Evolutionary conservation across 2,888 invertebrate genomes (phyloP), one percentile per base, ranked within the genome.

Genomic region (Abscondita cerata): DNA sequence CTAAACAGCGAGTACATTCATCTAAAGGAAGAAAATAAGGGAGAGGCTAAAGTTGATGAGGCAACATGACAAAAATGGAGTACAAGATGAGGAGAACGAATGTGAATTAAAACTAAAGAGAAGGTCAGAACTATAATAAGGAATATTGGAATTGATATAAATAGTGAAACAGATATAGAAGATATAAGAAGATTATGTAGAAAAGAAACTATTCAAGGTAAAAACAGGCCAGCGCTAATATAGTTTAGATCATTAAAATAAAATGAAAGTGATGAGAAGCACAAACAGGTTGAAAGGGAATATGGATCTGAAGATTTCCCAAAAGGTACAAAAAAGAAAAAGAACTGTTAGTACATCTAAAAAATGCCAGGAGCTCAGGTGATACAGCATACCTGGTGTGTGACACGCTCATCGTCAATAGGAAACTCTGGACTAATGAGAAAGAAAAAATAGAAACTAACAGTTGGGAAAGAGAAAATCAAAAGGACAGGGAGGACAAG

Each of bases 151-250:
- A 50, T 50, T 50, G 31, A 50, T 31, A 31, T 50, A 4, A n/a
- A 50, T 16, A 50, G 25, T 13, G 50, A 50, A 31, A 13, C 25
- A 16, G 50, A 50, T n/a, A 16, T 33, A 9, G 34, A 50, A 50
- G 50, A 50, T n/a, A 19, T 31, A 50, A 50, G 50, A 50, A 50
- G 50, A 50, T 50, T 50, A 50, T 5, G 31, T 16, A 50, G 50
- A 25, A 50, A 50, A 16, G 12, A 50, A 12, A 20, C 15, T 25
- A 31, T n/a, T 18, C 9, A 47, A 18, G n/a, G 47, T 18, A 25
- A 13, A 47, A 15, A 9, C n/a, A 47, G 47, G 19, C 47, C 47
- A n/a, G 25, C 20, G n/a, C 12, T 47, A 9, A 20, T 47, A 47
- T 18, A 47, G 1, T 20, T 47, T 47, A 20, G 47, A 47, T 47